Base-by-base conservation (phyloP, 2,888 invertebrate species). In the Aphodius granarius region DNA sequence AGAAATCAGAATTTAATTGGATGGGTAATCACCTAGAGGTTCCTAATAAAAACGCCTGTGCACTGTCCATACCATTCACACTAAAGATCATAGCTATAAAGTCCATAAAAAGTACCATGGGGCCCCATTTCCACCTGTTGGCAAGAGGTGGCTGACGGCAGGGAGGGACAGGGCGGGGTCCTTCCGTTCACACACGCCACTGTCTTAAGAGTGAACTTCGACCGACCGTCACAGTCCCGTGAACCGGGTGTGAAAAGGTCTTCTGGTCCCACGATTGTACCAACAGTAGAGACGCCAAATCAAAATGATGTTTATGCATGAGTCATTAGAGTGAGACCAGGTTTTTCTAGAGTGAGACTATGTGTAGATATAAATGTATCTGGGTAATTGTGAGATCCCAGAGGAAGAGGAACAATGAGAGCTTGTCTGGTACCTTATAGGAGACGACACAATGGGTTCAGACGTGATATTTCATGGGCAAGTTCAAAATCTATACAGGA, bases 281-380 rank as follows among this genome's bases (percentile, higher is more conserved):
- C 4, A 6, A n/a, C 13, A 5, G 17, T 6, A 6, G 17, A 18
- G 15, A 65, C 5, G n/a, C 65, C 17, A 19, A 65, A 9, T 20
- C 68, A 20, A 68, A 68, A 68, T 68, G 68, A 68, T 68, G 68
- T 68, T 68, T 68, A 68, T 68, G 68, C n/a, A 68, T 68, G 68
- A 68, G 21, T 68, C 68, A 68, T 68, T 68, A 68, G 68, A 21
- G 22, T n/a, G 68, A 43, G 43, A 43, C 43, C 9, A 13, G 13
- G 2, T 43, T 43, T 43, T 43, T 43, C 43, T 43, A 43, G 43
- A 43, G 43, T 43, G 43, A 43, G 43, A 43, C 13, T 9, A n/a
- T n/a, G n/a, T n/a, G n/a, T n/a, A 43, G 43, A 43, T 43, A 43
- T 43, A 43, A 9, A 3, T 43, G 43, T 43, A 43, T 43, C 43